These are phyloP conservation scores for Hemiprocne comata DNA, from an alignment of 2,113 vertebrate species.

Conservation along the genomic window DNA sequence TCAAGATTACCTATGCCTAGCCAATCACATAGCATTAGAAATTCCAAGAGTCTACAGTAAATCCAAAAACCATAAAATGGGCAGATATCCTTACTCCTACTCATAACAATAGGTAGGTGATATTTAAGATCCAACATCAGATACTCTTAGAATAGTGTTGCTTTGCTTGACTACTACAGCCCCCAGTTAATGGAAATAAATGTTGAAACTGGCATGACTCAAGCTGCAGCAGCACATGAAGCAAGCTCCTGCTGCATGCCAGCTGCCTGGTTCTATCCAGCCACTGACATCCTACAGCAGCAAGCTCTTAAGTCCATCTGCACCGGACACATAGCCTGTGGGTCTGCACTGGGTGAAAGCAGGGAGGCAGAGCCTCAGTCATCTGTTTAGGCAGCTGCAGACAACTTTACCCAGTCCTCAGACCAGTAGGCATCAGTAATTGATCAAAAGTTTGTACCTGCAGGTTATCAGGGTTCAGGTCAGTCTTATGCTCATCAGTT, in stretches of 20 bases:
- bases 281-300: background rate
- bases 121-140: background rate
- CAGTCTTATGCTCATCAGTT: slow-evolving; percentile 93
- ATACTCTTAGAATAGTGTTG: background rate
- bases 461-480: slow-evolving; percentile 86
- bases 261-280: background rate
- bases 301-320: background rate
- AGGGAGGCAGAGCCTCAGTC: background rate
- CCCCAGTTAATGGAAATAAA: background rate
- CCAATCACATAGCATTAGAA: background rate
- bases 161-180: background rate
- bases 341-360: background rate
- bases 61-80: background rate
- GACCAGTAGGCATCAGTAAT: background rate
- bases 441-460: slow-evolving; percentile 78
- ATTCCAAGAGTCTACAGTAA: background rate
- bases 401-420: background rate
- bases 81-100: background rate
- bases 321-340: background rate
- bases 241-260: background rate
- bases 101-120: background rate
- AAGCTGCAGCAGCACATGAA: background rate
- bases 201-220: background rate
- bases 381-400: background rate
- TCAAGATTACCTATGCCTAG: background rate